Base-by-base conservation (phyloP, 2,888 invertebrate genomes). In the Drosophila glabriapex region DNA sequence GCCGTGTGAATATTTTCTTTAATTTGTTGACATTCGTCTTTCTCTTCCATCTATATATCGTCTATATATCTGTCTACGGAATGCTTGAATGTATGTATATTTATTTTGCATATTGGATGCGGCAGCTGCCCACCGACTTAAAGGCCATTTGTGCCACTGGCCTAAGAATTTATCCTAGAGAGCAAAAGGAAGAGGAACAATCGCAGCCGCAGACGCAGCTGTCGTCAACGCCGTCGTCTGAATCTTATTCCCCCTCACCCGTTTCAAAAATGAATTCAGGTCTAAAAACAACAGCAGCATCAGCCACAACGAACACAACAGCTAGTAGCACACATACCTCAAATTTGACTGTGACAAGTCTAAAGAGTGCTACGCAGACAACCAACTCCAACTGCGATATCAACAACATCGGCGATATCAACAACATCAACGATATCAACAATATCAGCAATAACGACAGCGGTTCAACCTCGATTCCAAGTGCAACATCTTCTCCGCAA, bases 121-220 rank as follows among this genome's bases (percentile, higher is more conserved):
- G 73, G 59, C 79, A 76, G 46, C 53, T 80, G 54, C 73, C 78
- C 25, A 67, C 55, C 54, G 76, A 84, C 62, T 54, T 82, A 25
- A 74, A 43, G 33, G 64, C 74, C 22, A 53, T 78, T 16, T 67
- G 62, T 68, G 69, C 66, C 43, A 80, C 74, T 31, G 85, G 85
- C 52, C 73, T 84, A 9, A 67, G 73, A 70, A 61, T 86, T 35
- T 85, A 73, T 59, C 85, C 85, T 41, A 59, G 89, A 46, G 80
- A 78, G 63, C 58, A 68, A 39, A 54, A 28, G 52, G 61, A 63
- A 28, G 50, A 55, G 53, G 16, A 49, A 54, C 59, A 60, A 25
- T 31, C 33, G 16, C 41, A 31, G 22, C 33, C 19, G 16, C 12
- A 65, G 22, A 58, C 66, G 19, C 29, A 14, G 55, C 55, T 55